Evolutionary conservation across 2,888 invertebrate species (phyloP), one percentile per base, ranked within the genome.

Genomic region (Bellardia pandia): DNA sequence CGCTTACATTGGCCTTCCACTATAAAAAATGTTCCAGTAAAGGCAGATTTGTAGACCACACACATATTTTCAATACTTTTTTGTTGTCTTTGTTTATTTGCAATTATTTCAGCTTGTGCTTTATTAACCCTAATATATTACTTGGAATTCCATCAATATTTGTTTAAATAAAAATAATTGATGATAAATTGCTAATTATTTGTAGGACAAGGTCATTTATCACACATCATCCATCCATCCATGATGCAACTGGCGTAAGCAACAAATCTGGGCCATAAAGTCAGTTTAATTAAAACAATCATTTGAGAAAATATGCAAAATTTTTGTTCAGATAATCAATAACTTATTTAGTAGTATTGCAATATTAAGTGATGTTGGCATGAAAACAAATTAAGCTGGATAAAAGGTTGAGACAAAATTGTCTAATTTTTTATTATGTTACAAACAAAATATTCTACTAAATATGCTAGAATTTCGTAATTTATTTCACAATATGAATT

Each of bases 241-340:
- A 60, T 13, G 16, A 45, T 3, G 13, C 66, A 60, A 16, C 14
- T 64, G 48, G 1, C 64, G 37, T 40, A n/a, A 45, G 62, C 56
- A 8, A 42, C 30, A 72, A 79, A 85, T 69, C 68, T 79, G 33
- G 85, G 60, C 23, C 68, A 75, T 45, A 68, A 56, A 58, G 76
- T 77, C 64, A 77, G 11, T n/a, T 84, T 48, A 77, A 77, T 84
- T 84, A 16, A 77, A 58, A 48, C 30, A 74, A 66, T 5, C 42
- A 69, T 16, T 37, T 30, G 13, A 48, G 14, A 62, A 13, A 8
- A 23, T n/a, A 33, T 37, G n/a, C n/a, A n/a, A 40, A n/a, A 2
- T 64, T n/a, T 0, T 64, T 6, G 5, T 6, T 6, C 13, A 33
- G 13, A 33, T 60, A 33, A 60, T 64, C 62, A n/a, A 37, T 64